A percentile compares a stretch with the other conserved stretches of the same genome.
These are phyloP conservation scores for Drosophila sechellia DNA, from an alignment of 1,140 invertebrate species.

Conservation along the genomic window DNA sequence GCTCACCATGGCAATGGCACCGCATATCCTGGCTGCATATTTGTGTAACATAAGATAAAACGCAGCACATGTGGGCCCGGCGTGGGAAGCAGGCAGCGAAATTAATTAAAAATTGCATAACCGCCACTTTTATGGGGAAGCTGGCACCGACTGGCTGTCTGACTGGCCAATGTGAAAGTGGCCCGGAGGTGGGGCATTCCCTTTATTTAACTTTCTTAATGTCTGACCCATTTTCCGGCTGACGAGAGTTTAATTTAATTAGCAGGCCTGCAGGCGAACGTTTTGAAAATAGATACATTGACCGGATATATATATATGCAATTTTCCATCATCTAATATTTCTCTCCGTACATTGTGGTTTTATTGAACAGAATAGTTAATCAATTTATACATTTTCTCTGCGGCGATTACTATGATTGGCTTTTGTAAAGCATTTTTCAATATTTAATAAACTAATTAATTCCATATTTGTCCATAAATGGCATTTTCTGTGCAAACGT, in stretches of 20 bases:
- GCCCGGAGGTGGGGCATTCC: background rate
- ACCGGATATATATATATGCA: background rate
- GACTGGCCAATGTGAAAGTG: conserved; percentile 6
- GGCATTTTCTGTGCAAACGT: conserved; percentile 18
- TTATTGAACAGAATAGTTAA: background rate
- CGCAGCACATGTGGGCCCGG: conserved; percentile 16
- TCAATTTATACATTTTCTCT: background rate
- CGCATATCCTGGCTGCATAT: conserved; percentile 12
- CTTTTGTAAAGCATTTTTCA: background rate
- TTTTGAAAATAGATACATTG: background rate
- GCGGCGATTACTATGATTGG: background rate
- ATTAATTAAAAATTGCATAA: conserved; percentile 77
- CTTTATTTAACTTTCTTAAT: conserved; percentile 26
- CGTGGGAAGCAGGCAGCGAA: conserved; percentile 30
- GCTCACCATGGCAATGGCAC: conserved; percentile 28
- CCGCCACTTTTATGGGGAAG: conserved; percentile 36
- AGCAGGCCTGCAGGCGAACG: conserved; percentile 1
- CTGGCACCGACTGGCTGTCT: conserved; percentile 11
- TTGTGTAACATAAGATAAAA: conserved; percentile 26
- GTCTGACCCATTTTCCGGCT: conserved; percentile 30
- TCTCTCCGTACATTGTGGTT: background rate
- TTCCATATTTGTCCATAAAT: conserved; percentile 17
- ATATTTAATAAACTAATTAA: conserved; percentile 45
- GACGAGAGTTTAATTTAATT: conserved; percentile 38
- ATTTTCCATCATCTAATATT: background rate